phyloP scores from a whole-genome alignment of 2,113 vertebrate species.

The Indri indri region DNA sequence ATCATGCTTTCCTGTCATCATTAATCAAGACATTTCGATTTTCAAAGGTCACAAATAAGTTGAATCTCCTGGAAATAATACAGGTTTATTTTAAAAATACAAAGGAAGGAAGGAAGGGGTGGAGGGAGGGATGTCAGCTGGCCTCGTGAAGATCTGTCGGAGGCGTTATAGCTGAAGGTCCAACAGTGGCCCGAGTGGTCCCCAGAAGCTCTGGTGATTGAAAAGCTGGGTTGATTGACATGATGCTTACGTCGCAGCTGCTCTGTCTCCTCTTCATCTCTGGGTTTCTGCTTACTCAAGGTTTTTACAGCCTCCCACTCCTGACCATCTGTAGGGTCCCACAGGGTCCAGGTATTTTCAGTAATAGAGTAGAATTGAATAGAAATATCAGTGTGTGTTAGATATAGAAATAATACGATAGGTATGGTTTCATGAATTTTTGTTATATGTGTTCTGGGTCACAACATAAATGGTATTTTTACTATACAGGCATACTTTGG shows the following conservation, averaged over 20 bases:
- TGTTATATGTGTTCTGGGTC: neutral
- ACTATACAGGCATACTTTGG: neutral
- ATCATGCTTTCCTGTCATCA: neutral
- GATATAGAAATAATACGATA: neutral
- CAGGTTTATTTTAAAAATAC: neutral
- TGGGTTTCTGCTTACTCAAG: neutral
- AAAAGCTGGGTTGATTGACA: neutral
- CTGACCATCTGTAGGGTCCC: neutral
- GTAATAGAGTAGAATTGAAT: neutral
- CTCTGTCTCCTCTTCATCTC: neutral
- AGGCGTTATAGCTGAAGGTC: neutral
- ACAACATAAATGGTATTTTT: neutral
- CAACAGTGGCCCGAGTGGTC: no score
- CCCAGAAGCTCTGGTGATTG: neutral
- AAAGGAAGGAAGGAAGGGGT: neutral
- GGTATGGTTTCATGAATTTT: neutral
- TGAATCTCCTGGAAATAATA: neutral
- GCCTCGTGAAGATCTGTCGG: neutral
- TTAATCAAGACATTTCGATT: neutral
- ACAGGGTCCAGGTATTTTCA: neutral
- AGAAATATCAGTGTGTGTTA: neutral
- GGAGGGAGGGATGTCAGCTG: neutral
- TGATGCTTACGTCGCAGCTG: neutral
- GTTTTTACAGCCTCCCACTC: neutral
- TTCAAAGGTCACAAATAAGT: neutral